These are phyloP conservation scores for Caenorhabditis remanei DNA, from an alignment of 1,140 invertebrate genomes.

Conservation along the genomic window DNA sequence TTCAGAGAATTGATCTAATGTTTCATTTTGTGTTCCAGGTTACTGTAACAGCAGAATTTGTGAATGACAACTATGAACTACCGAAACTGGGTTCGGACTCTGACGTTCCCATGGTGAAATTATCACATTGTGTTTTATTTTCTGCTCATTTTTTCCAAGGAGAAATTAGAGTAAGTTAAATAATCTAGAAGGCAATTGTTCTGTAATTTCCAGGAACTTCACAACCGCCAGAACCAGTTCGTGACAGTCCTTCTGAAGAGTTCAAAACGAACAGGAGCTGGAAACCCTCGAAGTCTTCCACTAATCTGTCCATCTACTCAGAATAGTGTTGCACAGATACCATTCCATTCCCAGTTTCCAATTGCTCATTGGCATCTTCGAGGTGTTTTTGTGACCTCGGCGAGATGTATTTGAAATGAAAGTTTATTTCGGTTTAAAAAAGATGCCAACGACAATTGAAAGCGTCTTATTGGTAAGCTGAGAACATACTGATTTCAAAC, in stretches of 20 bases:
- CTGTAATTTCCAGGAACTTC: neutral
- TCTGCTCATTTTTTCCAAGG: neutral
- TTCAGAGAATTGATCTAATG: neutral
- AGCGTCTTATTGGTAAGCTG: too few relatives aligned
- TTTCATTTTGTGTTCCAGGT: neutral
- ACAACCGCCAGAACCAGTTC: neutral
- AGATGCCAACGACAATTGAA: neutral
- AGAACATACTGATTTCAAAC: too few relatives aligned
- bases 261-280: neutral
- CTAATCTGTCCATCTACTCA: slow-evolving; percentile 7
- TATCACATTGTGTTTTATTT: neutral
- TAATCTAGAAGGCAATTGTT: neutral
- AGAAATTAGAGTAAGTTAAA: neutral
- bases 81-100: slow-evolving; percentile 6
- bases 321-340: neutral
- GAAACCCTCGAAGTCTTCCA: neutral
- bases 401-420: neutral
- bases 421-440: too few relatives aligned
- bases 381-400: neutral
- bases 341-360: slow-evolving; percentile 29
- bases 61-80: slow-evolving; percentile 14
- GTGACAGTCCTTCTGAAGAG: neutral
- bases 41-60: slow-evolving; percentile 6
- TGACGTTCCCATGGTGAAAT: slow-evolving; percentile 22
- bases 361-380: slow-evolving; percentile 28